Evolutionary conservation across 1,140 invertebrate species (phyloP).

Genomic region (Drosophila pectinifera): DNA sequence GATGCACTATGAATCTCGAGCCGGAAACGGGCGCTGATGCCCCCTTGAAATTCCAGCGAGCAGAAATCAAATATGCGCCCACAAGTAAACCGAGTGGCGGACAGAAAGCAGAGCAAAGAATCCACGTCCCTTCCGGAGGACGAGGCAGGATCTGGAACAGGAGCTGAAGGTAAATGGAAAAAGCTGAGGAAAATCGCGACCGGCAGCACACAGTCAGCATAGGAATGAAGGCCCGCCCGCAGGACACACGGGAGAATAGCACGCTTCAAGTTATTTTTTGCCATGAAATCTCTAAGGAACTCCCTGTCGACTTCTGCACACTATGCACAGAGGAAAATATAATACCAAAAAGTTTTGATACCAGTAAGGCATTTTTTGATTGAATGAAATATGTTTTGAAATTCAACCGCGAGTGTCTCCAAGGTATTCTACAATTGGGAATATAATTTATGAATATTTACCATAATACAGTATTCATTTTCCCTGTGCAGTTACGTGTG

Average conservation of each 20-base stretch:
- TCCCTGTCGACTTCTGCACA: conserved; percentile 54
- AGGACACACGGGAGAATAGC: conserved; percentile 37
- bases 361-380: background rate
- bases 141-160: background rate
- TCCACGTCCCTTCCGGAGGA: conserved; percentile 31
- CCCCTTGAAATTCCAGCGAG: conserved; percentile 39
- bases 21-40: conserved; percentile 28
- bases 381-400: no score
- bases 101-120: conserved; percentile 50
- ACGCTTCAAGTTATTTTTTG: conserved; percentile 70
- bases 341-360: no score
- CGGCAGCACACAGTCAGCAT: conserved; percentile 69
- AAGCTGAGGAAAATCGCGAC: conserved; percentile 61
- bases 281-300: conserved; percentile 66
- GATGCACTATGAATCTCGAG: conserved; percentile 39
- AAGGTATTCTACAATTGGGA: background rate
- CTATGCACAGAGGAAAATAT: conserved; percentile 10
- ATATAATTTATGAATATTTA: background rate
- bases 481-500: conserved; percentile 49
- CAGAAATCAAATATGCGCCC: conserved; percentile 73
- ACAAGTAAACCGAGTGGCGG: conserved; percentile 57
- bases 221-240: conserved; percentile 65
- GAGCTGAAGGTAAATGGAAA: conserved; percentile 18
- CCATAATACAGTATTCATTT: conserved; percentile 2
- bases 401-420: background rate